phyloP scores from a whole-genome alignment of 2,797 vertebrate species.

The Catostomus latipinnis region DNA sequence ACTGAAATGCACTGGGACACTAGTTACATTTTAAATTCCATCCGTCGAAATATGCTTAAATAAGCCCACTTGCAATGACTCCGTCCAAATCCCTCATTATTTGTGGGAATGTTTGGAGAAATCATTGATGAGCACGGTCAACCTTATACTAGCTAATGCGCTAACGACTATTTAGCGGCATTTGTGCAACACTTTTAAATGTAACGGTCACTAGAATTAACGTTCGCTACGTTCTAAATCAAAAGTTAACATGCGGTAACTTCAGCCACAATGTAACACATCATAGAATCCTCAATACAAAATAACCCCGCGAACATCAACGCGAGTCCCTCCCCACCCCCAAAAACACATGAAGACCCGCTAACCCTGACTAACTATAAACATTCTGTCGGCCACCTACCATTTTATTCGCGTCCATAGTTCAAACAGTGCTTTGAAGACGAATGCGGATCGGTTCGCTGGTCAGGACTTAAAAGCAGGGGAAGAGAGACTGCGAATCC shows the following conservation, averaged over 20 bases:
- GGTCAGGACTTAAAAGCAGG: constrained; percentile 28
- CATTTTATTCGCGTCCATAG: constrained; percentile 81
- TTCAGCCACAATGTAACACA: background rate
- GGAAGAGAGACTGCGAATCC: constrained; percentile 19
- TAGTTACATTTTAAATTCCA: background rate
- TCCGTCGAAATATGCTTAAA: background rate
- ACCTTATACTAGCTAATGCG: background rate
- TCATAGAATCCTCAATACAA: constrained; percentile 14
- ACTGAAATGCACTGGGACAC: too few species aligned
- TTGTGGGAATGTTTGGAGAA: constrained; percentile 13
- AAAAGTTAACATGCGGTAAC: background rate
- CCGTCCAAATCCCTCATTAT: background rate
- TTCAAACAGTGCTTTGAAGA: constrained; percentile 22
- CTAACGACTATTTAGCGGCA: background rate
- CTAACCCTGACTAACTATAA: constrained; percentile 20
- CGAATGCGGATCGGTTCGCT: background rate
- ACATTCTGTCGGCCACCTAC: constrained; percentile 67
- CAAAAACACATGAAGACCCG: constrained; percentile 1
- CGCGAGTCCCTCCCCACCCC: constrained; percentile 8
- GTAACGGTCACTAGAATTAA: background rate
- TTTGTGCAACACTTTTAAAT: background rate
- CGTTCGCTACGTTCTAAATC: background rate
- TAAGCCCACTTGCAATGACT: background rate
- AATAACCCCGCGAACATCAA: constrained; percentile 31
- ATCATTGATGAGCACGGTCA: background rate